phyloP scores from a whole-genome alignment of 2,888 invertebrate genomes.

The Synanthedon formicaeformis region DNA sequence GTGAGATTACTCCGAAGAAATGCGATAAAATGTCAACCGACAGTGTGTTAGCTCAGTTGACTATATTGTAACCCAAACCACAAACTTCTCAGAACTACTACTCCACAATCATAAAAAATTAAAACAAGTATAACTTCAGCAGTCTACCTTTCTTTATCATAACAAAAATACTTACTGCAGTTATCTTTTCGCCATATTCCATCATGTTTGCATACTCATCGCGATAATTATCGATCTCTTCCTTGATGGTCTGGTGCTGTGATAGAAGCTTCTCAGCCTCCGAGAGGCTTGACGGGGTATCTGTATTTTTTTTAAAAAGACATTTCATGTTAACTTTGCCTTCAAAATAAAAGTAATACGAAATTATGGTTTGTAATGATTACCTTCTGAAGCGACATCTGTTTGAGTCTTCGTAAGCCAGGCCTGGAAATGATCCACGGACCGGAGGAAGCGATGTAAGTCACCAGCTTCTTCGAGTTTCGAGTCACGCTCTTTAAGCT shows the following conservation, averaged over 20 bases:
- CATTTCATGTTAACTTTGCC: neutral
- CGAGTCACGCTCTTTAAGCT: conserved; percentile 97
- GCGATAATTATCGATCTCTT: conserved; percentile 99
- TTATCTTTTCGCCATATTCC: conserved; percentile 97
- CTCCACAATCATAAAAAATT: neutral
- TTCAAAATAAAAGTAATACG: neutral
- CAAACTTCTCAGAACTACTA: neutral
- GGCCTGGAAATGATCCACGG: conserved; percentile 99
- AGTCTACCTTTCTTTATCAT: neutral
- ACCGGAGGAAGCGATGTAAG: conserved; percentile 96
- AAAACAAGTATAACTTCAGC: neutral
- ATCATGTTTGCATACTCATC: conserved; percentile 99
- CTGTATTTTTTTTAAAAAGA: conserved; percentile 33
- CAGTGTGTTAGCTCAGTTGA: too few relatives aligned
- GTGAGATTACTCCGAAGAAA: too few relatives aligned
- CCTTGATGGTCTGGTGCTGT: conserved; percentile 98
- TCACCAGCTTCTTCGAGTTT: conserved; percentile 99
- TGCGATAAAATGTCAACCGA: too few relatives aligned
- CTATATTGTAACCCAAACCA: too few relatives aligned
- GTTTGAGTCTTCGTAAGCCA: conserved; percentile 99
- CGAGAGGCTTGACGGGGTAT: conserved; percentile 90
- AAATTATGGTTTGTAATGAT: neutral
- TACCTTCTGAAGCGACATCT: conserved; percentile 93
- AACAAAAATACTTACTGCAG: conserved; percentile 70
- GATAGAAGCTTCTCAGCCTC: conserved; percentile 97